A percentile compares a stretch with the other conserved stretches of the same genome.
phyloP scores from a whole-genome alignment of 2,797 vertebrate species.

The Paramormyrops hopkinsi region DNA sequence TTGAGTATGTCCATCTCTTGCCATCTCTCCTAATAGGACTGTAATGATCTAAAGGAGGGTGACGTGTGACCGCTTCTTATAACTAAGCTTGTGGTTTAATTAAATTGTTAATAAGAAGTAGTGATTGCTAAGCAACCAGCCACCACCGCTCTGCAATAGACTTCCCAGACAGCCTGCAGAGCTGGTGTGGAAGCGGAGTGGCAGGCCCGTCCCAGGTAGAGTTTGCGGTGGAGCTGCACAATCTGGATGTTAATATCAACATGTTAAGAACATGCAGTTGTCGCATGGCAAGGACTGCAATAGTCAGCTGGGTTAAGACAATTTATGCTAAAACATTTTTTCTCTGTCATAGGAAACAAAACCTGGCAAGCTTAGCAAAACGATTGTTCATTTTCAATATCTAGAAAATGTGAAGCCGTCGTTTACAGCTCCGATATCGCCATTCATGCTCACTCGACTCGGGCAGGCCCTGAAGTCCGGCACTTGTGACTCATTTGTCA shows the following conservation, averaged over 20 bases:
- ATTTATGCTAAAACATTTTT: neutral
- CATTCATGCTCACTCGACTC: neutral
- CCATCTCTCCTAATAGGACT: neutral
- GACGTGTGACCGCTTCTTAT: constrained; percentile 10
- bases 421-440: neutral
- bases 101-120: constrained; percentile 20
- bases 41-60: neutral
- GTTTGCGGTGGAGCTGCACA: neutral
- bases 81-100: constrained; percentile 20
- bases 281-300: neutral
- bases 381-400: neutral
- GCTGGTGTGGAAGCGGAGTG: neutral
- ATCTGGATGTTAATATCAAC: neutral
- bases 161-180: neutral
- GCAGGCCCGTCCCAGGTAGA: too few species aligned
- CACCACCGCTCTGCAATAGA: constrained; percentile 4
- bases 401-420: neutral
- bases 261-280: neutral
- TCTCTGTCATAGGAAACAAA: neutral
- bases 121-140: constrained; percentile 8
- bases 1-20: neutral
- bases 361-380: neutral
- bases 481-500: neutral
- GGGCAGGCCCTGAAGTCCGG: neutral
- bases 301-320: neutral